Base-by-base conservation (phyloP, 2,888 invertebrate genomes). In the Archaeoteleia sp. region DNA sequence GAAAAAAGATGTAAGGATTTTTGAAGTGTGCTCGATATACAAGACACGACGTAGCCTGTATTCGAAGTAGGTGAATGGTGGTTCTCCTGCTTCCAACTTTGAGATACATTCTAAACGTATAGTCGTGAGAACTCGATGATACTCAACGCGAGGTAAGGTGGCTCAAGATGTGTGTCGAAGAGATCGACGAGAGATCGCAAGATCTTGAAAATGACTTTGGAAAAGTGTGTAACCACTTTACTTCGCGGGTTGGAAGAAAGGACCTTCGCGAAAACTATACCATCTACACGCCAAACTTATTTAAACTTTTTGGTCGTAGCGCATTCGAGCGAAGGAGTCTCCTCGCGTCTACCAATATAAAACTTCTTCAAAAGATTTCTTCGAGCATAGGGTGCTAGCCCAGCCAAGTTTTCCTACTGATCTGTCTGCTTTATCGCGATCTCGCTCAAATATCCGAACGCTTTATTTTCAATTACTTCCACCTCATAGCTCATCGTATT, bases 151-250 rank as follows among this genome's bases (percentile, higher is more conserved):
- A 12, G 43, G 42, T 14, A 27, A 42, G 34, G 32, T 40, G 37
- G 35, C 48, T 63, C 27, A 23, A 49, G 43, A 49, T 63, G 51
- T 63, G 30, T 65, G 42, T 40, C 46, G 46, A 42, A 53, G 35
- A 65, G 46, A 58, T 65, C 65, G 65, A 57, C 39, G 37, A 25
- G n/a, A n/a, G 49, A 57, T 58, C 53, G 65, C 30, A 15, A 14
- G 48, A 58, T 60, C 48, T 66, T 39, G 39, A 45, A 54, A 60
- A 67, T 60, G 60, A 55, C 66, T 66, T 53, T 35, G 57, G 42
- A 6, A 32, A 54, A 66, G 54, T 60, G 60, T 51, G 51, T 42
- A 46, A 62, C 67, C 51, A 62, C 57, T 67, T 67, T 57, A 53
- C 25, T 34, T 9, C 25, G 48, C 23, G 48, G 40, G 40, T 20